Evolutionary conservation across 2,888 invertebrate genomes (phyloP), one percentile per base, ranked within the genome.

Genomic region (Scrobipalpa costella): DNA sequence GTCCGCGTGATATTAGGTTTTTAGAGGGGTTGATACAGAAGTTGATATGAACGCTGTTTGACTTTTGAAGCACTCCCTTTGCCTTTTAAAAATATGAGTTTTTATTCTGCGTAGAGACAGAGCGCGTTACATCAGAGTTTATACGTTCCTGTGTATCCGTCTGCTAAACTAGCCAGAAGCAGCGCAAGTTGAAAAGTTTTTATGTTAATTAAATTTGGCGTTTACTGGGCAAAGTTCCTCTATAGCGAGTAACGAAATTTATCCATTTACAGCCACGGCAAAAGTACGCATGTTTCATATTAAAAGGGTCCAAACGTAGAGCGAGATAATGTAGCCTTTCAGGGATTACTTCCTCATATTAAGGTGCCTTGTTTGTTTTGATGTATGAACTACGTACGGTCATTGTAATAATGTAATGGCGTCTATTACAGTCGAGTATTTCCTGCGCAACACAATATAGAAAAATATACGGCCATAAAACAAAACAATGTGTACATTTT

Each of bases 11-110:
- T 79, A 80, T 82, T 80, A 83, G 76, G 72, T 82, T 85, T 81
- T 82, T 81, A 73, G 52, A 75, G 79, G 79, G 79, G 77, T 80
- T 80, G 81, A 84, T 84, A 85, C 73, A 79, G 76, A 71, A 67
- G 75, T 75, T 78, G 76, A 73, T 79, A 77, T 77, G 77, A 76
- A 76, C 73, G 77, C 78, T 86, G 80, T 77, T 77, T 81, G 79
- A 81, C 78, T 79, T 85, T 84, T 78, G 81, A 79, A 76, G 71
- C 77, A 76, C 74, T 73, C 71, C 65, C 76, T 76, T 75, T 80
- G 77, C 81, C 82, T 84, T 83, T 76, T 63, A 77, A 80, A 49
- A 57, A 27, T 57, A 15, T 17, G 57, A 55, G 9, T 55, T 8
- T 1, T 49, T 49, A 5, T 7, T 19, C 21, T 49, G 27, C 27